Percentiles rank a stretch among this genome's conserved stretches.
phyloP scores from a whole-genome alignment of 2,113 vertebrate genomes.

The Ceuthmochares aereus region DNA sequence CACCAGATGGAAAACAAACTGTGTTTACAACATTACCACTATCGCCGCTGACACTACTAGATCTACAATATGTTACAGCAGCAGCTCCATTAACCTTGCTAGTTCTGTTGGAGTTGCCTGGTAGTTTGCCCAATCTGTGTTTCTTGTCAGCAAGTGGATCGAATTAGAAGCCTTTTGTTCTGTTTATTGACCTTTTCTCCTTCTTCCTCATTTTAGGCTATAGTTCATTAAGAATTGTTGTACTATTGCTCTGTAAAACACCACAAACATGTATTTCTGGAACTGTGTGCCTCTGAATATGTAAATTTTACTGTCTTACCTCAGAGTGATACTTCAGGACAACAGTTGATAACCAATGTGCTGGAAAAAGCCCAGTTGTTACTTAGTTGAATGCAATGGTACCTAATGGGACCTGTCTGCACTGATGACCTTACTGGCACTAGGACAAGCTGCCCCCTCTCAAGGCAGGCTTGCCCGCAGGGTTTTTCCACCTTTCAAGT shows the following conservation, averaged over 20 bases:
- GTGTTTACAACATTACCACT: conserved; percentile 66
- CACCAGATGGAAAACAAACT: conserved; percentile 72
- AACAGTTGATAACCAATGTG: background rate
- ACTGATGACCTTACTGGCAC: background rate
- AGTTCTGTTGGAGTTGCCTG: conserved; percentile 63
- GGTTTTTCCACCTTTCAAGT: background rate
- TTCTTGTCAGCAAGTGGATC: conserved; percentile 67
- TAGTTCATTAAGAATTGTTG: conserved; percentile 42
- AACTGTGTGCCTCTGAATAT: background rate
- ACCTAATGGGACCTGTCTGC: fast-evolving
- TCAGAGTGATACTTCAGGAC: background rate
- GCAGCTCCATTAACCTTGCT: conserved; percentile 71
- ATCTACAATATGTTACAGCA: conserved; percentile 67
- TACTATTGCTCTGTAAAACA: conserved; percentile 18
- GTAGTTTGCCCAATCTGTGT: conserved; percentile 65
- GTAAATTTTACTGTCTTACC: background rate
- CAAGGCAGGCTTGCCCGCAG: background rate
- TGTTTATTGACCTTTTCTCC: conserved; percentile 57
- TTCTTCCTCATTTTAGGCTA: conserved; percentile 15
- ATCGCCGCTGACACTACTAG: conserved; percentile 67
- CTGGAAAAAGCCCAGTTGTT: fast-evolving
- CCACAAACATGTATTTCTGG: background rate
- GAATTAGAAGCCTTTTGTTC: conserved; percentile 60
- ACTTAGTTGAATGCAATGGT: background rate
- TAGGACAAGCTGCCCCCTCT: fast-evolving